phyloP scores from a whole-genome alignment of 2,888 invertebrate species.

The Nasonia oneida region DNA sequence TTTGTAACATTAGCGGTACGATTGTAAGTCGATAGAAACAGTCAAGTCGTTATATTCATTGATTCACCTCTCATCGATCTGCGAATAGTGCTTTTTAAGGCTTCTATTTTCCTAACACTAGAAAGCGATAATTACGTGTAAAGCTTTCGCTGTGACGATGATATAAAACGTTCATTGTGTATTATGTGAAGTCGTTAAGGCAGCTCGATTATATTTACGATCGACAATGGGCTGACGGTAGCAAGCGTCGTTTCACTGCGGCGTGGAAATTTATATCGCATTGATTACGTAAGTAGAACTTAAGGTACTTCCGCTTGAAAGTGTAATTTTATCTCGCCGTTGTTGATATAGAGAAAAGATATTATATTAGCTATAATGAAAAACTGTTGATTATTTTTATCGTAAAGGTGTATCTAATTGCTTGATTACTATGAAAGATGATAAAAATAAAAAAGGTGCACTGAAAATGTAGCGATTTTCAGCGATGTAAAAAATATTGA shows the following conservation, averaged over 20 bases:
- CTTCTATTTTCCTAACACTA: background rate
- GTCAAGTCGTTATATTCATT: background rate
- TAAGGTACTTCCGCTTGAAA: background rate
- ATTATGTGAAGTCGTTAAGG: background rate
- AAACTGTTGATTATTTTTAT: slow-evolving; percentile 7
- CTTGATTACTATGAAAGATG: background rate
- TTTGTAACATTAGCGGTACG: background rate
- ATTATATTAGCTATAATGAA: background rate
- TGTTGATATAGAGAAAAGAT: background rate
- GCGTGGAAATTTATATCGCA: background rate
- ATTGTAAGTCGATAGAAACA: background rate
- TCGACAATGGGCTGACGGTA: background rate
- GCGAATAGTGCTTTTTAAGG: background rate
- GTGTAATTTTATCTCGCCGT: background rate
- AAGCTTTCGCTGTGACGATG: background rate
- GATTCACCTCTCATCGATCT: background rate
- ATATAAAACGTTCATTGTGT: background rate
- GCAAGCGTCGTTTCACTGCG: background rate
- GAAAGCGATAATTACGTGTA: background rate
- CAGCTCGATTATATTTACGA: background rate
- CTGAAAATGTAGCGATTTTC: background rate
- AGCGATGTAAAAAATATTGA: background rate
- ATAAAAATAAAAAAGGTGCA: background rate
- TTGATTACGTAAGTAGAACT: background rate
- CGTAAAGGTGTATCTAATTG: background rate